phyloP scores from a whole-genome alignment of 2,113 vertebrate species.

The Lamprotornis superbus region DNA sequence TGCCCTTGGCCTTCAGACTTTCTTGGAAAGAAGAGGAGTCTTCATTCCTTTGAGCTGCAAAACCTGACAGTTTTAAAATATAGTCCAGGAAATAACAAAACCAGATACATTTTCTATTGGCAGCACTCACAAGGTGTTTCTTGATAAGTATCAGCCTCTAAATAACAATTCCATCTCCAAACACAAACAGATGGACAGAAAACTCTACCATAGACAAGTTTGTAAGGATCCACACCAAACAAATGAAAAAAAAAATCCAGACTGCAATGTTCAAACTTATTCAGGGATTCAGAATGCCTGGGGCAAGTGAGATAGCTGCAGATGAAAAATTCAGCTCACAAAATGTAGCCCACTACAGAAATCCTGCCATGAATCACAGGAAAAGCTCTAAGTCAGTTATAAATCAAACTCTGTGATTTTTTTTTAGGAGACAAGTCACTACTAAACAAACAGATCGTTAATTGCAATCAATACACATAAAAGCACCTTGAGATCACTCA shows the following conservation, averaged over 20 bases:
- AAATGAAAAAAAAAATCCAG: neutral
- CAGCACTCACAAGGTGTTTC: neutral
- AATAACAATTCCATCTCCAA: neutral
- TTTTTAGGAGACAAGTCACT: neutral
- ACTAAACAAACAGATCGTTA: neutral
- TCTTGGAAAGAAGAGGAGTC: neutral
- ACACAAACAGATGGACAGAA: neutral
- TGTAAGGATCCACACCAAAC: neutral
- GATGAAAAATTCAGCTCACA: conserved; percentile 69
- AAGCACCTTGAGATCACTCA: neutral
- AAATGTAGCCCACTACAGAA: conserved; percentile 67
- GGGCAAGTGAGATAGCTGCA: conserved; percentile 56
- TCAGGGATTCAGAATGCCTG: conserved; percentile 70
- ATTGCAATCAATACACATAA: neutral
- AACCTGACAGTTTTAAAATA: neutral
- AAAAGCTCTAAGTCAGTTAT: conserved; percentile 58
- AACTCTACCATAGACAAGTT: neutral
- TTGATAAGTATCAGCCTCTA: neutral
- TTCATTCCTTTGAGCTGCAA: neutral
- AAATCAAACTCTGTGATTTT: neutral
- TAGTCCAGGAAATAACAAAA: neutral
- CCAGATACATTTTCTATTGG: neutral
- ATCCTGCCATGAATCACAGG: conserved; percentile 62
- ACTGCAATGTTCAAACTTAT: conserved; percentile 72
- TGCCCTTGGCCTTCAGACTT: neutral